Evolutionary conservation across 2,888 invertebrate species (phyloP), one percentile per base, ranked within the genome.

Genomic region (Bibio marci): DNA sequence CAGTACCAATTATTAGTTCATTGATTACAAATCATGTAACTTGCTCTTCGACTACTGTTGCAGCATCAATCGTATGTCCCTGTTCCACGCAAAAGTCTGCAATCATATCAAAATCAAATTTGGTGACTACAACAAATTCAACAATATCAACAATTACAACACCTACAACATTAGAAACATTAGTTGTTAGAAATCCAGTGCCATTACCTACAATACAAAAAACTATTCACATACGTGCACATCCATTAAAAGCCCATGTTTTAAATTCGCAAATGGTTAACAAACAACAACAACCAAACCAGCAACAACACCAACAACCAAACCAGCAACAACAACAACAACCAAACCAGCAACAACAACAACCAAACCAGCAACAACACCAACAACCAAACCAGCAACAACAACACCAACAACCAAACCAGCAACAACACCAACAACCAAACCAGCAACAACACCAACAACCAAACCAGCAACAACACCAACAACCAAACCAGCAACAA

Each of bases 181-280:
- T 58, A 31, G 50, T 58, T n/a, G 41, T 55, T 22, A 4, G 8
- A 22, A 4, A 22, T 22, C 22, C 22, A 22, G 4, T 22, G 22
- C 59, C 56, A 43, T 58, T 51, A 38, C 53, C 47, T 35, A 61
- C 57, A 42, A 56, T 58, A 17, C 61, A 52, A 37, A 22, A 22
- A 22, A 22, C 22, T 6, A 22, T 22, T 4, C 22, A 22, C 8
- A 22, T 22, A 22, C 4, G 22, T 22, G 8, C 70, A 1, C 73
- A 71, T 15, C 70, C 71, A 5, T 54, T 75, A 3, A 75, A 75
- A 49, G 73, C 74, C 2, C 74, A 74, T 44, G 73, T 75, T 4
- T 51, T 75, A 15, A 71, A 70, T 38, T 64, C 67, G 26, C 67
- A 67, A 45, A 56, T 59, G 45, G 13, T 35, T 19, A 34, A 19